Base-by-base conservation (phyloP, 2,888 invertebrate species). In the Germaria angustata region DNA sequence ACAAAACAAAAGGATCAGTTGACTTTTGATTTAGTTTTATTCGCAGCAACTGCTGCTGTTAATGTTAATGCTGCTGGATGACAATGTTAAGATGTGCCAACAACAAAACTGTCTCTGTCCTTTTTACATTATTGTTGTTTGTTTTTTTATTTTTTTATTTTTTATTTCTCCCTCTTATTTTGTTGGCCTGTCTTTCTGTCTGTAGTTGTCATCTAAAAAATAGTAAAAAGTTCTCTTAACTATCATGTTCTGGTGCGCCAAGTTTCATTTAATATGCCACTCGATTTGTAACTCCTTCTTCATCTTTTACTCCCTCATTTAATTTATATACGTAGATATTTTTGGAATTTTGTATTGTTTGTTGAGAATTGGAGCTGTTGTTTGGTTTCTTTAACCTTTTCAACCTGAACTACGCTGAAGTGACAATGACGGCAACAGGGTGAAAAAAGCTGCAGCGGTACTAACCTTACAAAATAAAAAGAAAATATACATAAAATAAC, bases 201-300 rank as follows among this genome's bases (percentile, higher is more conserved):
- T 73, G 81, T 81, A 81, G 81, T 78, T 81, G 81, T 81, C 81
- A 81, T 73, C 81, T 81, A 81, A 81, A 81, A 78, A 81, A 81
- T 81, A 81, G 78, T 81, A 81, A 81, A 81, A 78, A 69, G 68
- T 57, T 49, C 76, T 69, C 72, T 55, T 49, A 68, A 78, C 78
- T 78, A 78, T 78, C 78, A 81, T 81, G 81, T 81, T 81, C 81
- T 78, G 53, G 75, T 76, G 75, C 69, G 80, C 59, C 15, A 76
- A 55, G 63, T 69, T 77, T 66, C 44, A 68, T 75, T 69, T 75
- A 79, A 79, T 66, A 79, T 66, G 22, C 59, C 28, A 69, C 39
- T 73, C 68, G 55, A 68, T 61, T 73, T 68, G 73, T 65, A 69
- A 63, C 72, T 71, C 81, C 68, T 69, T 80, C 76, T 73, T 20